Base-by-base conservation (phyloP, 2,113 vertebrate species). In the Monopterus albus region DNA sequence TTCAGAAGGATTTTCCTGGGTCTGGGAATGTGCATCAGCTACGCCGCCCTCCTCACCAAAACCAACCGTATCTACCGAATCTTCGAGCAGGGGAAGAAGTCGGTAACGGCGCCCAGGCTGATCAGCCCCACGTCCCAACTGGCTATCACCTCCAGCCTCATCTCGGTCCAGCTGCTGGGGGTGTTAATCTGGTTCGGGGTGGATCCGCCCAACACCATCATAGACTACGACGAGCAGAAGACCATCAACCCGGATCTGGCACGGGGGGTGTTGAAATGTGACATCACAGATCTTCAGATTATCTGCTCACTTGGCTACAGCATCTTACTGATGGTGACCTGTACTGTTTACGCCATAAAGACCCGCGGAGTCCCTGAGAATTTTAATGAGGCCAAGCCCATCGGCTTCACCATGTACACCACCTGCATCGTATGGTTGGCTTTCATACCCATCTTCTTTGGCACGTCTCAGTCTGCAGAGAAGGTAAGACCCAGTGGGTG, bases 331-430 rank as follows among this genome's bases (percentile, higher is more conserved):
- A 99, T 99, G 97, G 96, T 98, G 53, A 98, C 97, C 1, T 99
- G 97, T 87, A 99, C 97, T 88, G 96, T 99, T 69, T 99, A 99
- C 8, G 97, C 97, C 86, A 99, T 99, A 91, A 99, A 99, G 94
- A 98, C 97, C 80, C 94, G 97, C 79, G 96, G 97, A 18, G 97
- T 99, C 78, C 97, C 97, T 0, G 97, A 98, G 93, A 98, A 96
- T 83, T 98, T 98, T 91, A 98, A 98, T 10, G 97, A 98, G 91
- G 97, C 97, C 86, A 98, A 98, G 66, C 97, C 97, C 86, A 98
- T 98, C 83, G 97, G 97, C 70, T 98, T 98, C 91, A 98, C 97
- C 62, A 98, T 98, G 97, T 98, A 98, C 90, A 98, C 97, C 49
- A 98, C 97, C 56, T 98, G 97, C 93, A 98, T 98, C 83, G 96